Percentiles rank a stretch among this genome's conserved stretches.
phyloP scores from a whole-genome alignment of 2,888 invertebrate genomes.

The Tethea ocularis region DNA sequence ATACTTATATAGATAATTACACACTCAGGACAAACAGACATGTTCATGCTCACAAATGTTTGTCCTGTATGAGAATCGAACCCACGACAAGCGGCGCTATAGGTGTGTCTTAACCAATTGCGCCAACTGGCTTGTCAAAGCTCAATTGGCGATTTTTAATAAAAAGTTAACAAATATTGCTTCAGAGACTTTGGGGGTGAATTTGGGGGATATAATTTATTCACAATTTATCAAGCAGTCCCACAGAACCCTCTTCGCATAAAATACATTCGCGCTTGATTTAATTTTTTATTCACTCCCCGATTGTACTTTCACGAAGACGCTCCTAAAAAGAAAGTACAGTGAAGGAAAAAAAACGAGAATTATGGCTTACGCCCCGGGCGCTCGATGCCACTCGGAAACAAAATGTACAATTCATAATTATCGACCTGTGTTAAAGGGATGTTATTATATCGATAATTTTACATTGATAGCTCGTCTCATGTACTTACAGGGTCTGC shows the following conservation, averaged over 20 bases:
- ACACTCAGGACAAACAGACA: no score
- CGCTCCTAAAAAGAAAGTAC: constrained; percentile 73
- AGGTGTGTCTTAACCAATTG: no score
- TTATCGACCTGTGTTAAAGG: constrained; percentile 66
- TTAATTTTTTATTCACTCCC: constrained; percentile 49
- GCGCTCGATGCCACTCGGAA: constrained; percentile 60
- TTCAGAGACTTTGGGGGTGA: background rate
- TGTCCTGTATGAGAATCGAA: no score
- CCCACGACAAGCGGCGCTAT: no score
- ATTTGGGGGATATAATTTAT: background rate
- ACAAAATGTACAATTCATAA: constrained; percentile 76
- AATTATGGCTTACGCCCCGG: constrained; percentile 59
- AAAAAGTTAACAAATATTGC: background rate
- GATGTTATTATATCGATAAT: constrained; percentile 57
- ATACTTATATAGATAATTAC: no score
- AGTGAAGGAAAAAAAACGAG: constrained; percentile 56
- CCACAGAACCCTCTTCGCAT: constrained; percentile 29
- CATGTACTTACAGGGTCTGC: background rate
- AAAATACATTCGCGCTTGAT: constrained; percentile 31
- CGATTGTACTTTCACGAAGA: constrained; percentile 69
- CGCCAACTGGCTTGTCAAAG: no score
- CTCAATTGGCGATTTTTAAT: no score
- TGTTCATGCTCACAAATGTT: no score
- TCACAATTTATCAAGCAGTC: background rate
- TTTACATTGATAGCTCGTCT: constrained; percentile 6